phyloP scores from a whole-genome alignment of 2,113 vertebrate genomes.

The Pycnonotus jocosus region DNA sequence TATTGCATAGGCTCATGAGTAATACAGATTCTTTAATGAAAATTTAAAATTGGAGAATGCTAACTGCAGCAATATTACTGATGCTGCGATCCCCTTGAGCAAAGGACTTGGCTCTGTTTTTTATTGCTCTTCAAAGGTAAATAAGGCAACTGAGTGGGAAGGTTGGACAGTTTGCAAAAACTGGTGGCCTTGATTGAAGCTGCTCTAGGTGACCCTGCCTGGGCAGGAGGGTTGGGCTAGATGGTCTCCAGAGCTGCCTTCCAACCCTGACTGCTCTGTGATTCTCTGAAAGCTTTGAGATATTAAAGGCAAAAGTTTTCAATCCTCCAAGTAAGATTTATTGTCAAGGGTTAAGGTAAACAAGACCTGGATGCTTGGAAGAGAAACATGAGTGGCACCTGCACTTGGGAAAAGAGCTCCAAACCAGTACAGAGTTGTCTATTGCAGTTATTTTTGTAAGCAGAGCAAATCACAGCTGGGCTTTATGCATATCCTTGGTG shows the following conservation, averaged over 20 bases:
- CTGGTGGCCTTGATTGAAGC: not conserved
- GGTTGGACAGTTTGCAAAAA: not conserved
- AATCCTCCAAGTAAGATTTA: not conserved
- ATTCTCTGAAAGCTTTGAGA: not conserved
- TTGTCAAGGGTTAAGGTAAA: not conserved
- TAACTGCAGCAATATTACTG: not conserved
- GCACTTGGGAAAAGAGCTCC: not conserved
- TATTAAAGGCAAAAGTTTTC: not conserved
- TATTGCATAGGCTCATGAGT: not conserved
- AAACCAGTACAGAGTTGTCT: not conserved
- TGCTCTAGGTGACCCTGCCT: not conserved
- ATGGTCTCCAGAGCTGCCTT: not conserved
- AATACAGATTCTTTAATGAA: not conserved
- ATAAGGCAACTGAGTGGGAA: not conserved
- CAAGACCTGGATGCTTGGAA: not conserved
- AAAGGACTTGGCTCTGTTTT: not conserved
- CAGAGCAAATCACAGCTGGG: not conserved
- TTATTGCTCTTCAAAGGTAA: not conserved
- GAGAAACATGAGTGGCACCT: not conserved
- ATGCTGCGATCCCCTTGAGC: not conserved
- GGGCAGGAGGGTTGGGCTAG: not conserved
- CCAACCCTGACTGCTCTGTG: not conserved
- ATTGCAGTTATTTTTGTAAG: not conserved
- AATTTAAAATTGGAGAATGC: not conserved
- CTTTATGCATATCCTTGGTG: not conserved